Base-by-base conservation (phyloP, 2,113 vertebrate species). In the Rhabdornis inornatus region DNA sequence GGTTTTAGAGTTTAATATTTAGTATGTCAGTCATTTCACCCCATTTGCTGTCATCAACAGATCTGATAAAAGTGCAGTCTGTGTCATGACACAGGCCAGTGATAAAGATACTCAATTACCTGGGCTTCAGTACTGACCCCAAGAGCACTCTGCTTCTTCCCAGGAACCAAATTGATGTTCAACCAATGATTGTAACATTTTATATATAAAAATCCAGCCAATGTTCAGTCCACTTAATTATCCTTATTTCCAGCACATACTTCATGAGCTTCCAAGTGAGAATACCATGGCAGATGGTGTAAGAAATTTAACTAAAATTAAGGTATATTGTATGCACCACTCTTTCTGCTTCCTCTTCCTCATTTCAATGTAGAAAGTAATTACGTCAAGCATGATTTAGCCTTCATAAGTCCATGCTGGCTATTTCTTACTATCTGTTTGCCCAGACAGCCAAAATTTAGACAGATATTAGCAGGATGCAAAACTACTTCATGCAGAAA, bases 231-330 rank as follows among this genome's bases (percentile, higher is more conserved):
- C 53, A 71, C 24, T 78, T 90, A 79, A 91, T 72, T 65, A 49
- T 69, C 30, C 25, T 40, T 77, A 76, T 87, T 89, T 89, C 69
- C 18, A 78, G 64, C 42, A 40, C 42, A 47, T 63, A 68, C 49
- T 91, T 94, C 74, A 82, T 79, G 44, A 79, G 15, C 33, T 91
- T 96, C 57, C 70, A 89, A 82, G 57, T 75, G 69, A 89, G 92
- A 96, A 87, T 72, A 47, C 28, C 28, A 28, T 56, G 44, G 66
- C 92, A 96, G 93, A 94, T 93, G 92, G 78, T 12, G 3, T 35
- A 92, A 94, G 82, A 90, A 91, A 42, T 82, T 44, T 75, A 74
- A 74, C 77, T 91, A 77, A 87, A 94, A 94, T 87, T 52, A 91
- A 95, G 27, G 47, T 90, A 64, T 55, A 61, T 78, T 82, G 16